These are phyloP conservation scores for Dynastes hyllus DNA, from an alignment of 2,888 invertebrate genomes.

Conservation along the genomic window DNA sequence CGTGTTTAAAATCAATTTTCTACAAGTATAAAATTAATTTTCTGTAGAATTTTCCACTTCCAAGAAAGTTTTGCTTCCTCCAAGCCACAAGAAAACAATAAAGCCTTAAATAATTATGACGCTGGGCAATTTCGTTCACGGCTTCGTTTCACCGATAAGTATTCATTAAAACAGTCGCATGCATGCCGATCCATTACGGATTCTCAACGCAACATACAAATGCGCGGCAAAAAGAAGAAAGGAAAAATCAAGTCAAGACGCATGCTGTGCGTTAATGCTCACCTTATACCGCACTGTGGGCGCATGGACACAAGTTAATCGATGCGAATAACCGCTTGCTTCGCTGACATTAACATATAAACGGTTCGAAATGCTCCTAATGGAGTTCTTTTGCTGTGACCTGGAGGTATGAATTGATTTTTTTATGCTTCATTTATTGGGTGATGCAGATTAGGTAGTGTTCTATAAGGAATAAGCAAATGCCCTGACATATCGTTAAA, in stretches of 20 bases:
- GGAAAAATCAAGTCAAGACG: neutral
- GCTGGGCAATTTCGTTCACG: neutral
- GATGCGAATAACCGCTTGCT: conserved; percentile 33
- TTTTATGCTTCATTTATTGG: neutral
- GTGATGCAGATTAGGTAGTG: too few species aligned
- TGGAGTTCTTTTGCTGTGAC: neutral
- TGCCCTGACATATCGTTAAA: too few species aligned
- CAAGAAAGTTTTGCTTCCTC: neutral
- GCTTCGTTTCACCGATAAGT: neutral
- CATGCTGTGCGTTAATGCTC: neutral
- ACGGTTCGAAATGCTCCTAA: conserved; percentile 9
- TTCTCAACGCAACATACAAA: conserved; percentile 1
- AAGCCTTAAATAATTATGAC: neutral
- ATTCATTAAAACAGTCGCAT: conserved; percentile 13
- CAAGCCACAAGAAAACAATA: neutral
- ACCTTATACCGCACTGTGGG: conserved; percentile 1
- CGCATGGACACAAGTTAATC: conserved; percentile 22
- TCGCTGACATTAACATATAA: conserved; percentile 21
- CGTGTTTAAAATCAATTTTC: too few species aligned
- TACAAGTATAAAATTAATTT: too few species aligned
- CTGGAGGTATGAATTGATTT: neutral
- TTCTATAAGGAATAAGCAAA: too few species aligned
- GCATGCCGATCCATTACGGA: conserved; percentile 18
- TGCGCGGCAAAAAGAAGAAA: neutral
- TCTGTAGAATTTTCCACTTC: too few species aligned